Evolutionary conservation across 1,140 invertebrate genomes (phyloP).

Genomic region (Drosophila elegans): DNA sequence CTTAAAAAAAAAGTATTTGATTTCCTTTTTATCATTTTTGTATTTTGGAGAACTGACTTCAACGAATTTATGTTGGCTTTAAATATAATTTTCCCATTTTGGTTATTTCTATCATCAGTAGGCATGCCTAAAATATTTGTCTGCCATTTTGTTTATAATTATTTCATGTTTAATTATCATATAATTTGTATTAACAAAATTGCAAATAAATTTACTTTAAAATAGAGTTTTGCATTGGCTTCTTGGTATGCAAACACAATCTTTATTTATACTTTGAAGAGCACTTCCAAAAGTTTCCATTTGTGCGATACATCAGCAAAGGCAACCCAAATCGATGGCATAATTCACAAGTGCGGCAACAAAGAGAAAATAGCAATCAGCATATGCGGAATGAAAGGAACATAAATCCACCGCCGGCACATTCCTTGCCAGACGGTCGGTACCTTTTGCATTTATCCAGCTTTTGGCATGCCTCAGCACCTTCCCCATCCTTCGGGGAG

Average conservation of each 20-base stretch:
- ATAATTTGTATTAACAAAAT: no score
- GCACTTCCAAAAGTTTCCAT: slow-evolving; percentile 23
- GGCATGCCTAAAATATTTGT: no score
- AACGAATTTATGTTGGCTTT: not conserved
- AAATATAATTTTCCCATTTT: not conserved
- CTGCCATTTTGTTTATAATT: no score
- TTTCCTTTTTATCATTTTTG: no score
- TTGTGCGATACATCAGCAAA: slow-evolving; percentile 14
- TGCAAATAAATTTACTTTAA: not conserved
- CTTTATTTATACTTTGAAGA: slow-evolving; percentile 8
- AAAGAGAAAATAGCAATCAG: slow-evolving; percentile 70
- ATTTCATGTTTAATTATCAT: not conserved
- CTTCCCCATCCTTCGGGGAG: slow-evolving; percentile 20
- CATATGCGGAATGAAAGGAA: slow-evolving; percentile 68
- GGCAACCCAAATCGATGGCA: slow-evolving; percentile 43
- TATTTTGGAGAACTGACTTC: not conserved
- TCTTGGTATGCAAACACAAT: not conserved
- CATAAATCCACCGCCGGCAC: slow-evolving; percentile 30
- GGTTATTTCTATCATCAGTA: no score
- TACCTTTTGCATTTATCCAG: slow-evolving; percentile 40
- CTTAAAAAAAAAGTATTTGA: no score
- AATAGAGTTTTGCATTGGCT: not conserved
- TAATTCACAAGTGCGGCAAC: slow-evolving; percentile 47
- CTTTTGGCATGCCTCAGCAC: slow-evolving; percentile 39
- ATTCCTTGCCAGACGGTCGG: slow-evolving; percentile 16